phyloP scores from a whole-genome alignment of 2,113 vertebrate species.

The Spilogale gracilis region DNA sequence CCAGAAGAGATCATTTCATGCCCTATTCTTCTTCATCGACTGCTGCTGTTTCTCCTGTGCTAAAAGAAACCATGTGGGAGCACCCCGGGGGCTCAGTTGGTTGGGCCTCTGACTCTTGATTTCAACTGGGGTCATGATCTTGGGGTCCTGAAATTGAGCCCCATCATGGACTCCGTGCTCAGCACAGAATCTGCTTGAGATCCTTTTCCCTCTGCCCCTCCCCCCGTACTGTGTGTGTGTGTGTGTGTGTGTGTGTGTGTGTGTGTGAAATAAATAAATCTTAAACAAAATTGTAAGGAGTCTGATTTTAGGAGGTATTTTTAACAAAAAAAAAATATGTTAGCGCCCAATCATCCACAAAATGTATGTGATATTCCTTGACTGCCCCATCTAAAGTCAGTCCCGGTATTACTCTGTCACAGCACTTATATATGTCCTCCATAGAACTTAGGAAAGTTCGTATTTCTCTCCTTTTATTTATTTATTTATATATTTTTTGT shows the following conservation, averaged over 20 bases:
- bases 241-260: no score
- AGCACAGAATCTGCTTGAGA: neutral
- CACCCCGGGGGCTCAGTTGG: no score
- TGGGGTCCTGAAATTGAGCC: neutral
- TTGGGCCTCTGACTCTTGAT: no score
- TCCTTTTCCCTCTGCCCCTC: neutral
- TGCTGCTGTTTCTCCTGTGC: neutral
- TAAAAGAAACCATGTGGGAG: neutral
- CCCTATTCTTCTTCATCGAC: neutral
- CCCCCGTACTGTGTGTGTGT: neutral
- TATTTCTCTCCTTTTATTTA: neutral
- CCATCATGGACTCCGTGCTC: neutral
- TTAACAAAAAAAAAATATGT: conserved; percentile 31
- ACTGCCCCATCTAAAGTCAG: neutral
- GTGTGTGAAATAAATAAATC: neutral
- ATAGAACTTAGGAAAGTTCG: neutral
- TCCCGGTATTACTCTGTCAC: neutral
- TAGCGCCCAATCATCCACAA: neutral
- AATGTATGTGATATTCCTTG: neutral
- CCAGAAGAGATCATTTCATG: neutral
- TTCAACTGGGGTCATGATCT: no score
- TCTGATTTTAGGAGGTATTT: neutral
- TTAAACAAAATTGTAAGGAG: neutral
- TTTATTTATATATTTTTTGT: neutral
- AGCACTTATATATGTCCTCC: neutral